These are phyloP conservation scores for Diplolepis rosae DNA, from an alignment of 2,888 invertebrate genomes.

Conservation along the genomic window DNA sequence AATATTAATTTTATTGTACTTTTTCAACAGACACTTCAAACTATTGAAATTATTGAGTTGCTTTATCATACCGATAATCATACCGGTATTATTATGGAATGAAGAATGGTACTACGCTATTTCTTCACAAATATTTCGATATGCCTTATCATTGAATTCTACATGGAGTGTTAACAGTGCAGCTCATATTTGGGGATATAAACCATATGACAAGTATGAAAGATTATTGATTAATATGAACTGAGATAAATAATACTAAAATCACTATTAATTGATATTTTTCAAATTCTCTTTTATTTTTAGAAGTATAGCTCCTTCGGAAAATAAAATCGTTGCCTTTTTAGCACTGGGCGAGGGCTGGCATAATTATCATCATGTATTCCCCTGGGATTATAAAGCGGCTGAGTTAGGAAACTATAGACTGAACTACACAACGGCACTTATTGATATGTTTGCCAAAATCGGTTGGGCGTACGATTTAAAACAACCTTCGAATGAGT, in stretches of 20 bases:
- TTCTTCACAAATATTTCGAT: conserved; percentile 75
- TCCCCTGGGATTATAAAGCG: conserved; percentile 95
- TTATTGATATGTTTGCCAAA: conserved; percentile 82
- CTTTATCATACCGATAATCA: conserved; percentile 76
- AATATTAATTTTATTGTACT: not conserved
- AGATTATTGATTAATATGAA: no score
- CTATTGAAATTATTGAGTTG: conserved; percentile 75
- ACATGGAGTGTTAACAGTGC: conserved; percentile 79
- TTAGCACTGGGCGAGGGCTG: conserved; percentile 73
- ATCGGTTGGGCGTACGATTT: conserved; percentile 87
- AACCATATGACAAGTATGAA: conserved; percentile 66
- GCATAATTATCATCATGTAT: conserved; percentile 89
- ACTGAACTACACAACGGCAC: conserved; percentile 80
- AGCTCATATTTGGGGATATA: conserved; percentile 75
- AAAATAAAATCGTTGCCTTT: conserved; percentile 61
- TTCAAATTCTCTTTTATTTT: no score
- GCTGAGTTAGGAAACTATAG: conserved; percentile 83
- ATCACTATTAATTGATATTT: no score
- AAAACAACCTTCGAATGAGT: conserved; percentile 78
- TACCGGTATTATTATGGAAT: conserved; percentile 77
- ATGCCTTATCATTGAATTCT: conserved; percentile 75
- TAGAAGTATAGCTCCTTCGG: conserved; percentile 51
- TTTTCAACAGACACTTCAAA: conserved; percentile 73
- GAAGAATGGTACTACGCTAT: conserved; percentile 75
- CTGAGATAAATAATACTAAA: no score